Conservation (phyloP, 2,797 vertebrate genomes). For the Halcyon leucocephala region DNA sequence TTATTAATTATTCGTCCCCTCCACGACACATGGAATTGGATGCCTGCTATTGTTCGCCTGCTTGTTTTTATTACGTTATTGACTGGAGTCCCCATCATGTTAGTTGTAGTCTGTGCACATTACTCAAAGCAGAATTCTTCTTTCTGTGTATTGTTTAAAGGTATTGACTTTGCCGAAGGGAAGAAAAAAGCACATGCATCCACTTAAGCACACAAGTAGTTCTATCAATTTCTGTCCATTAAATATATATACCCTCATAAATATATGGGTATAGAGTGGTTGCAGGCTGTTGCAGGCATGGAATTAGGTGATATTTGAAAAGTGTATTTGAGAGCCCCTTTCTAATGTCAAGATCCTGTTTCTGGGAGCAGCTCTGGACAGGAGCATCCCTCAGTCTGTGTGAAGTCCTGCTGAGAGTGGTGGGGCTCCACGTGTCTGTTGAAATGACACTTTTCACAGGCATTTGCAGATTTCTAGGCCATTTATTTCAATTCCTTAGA, state of each 20-base stretch:
- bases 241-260: background rate
- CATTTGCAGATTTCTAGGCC: background rate
- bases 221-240: background rate
- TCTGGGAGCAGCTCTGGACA: background rate
- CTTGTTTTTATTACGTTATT: background rate
- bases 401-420: background rate
- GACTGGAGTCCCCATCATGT: background rate
- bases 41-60: background rate
- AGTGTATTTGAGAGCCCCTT: background rate
- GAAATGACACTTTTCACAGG: background rate
- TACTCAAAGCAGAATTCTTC: background rate
- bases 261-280: accelerated
- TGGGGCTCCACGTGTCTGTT: background rate
- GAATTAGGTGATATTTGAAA: background rate
- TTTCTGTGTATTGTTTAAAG: background rate
- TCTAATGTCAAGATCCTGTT: background rate
- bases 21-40: background rate
- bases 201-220: background rate
- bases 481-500: background rate
- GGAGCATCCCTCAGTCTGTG: background rate
- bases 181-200: background rate
- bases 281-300: background rate
- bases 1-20: background rate
- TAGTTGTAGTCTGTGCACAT: background rate
- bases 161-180: conserved; percentile 28